Percentiles rank a stretch among this genome's conserved stretches.
These are phyloP conservation scores for Charadrius vociferus DNA, from an alignment of 2,113 vertebrate genomes.

Conservation along the genomic window DNA sequence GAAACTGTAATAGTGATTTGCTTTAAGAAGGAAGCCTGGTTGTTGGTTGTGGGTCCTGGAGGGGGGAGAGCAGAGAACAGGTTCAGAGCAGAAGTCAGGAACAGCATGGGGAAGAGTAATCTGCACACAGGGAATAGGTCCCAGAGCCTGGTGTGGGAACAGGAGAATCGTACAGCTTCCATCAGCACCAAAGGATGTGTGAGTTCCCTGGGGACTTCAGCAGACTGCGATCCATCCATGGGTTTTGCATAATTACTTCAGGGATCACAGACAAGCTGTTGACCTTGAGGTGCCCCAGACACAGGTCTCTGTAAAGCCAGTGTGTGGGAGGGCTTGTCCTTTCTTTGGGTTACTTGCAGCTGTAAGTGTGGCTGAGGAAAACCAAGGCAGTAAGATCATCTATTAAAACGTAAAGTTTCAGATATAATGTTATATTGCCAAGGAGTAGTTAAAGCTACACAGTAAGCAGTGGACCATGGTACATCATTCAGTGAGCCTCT, in stretches of 20 bases:
- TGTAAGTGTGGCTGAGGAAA: not conserved
- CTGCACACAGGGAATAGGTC: not conserved
- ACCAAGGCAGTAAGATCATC: not conserved
- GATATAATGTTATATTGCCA: not conserved
- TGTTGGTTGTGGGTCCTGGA: not conserved
- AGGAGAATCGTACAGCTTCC: not conserved
- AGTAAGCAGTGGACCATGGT: conserved; percentile 34
- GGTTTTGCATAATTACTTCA: not conserved
- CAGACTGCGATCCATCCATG: not conserved
- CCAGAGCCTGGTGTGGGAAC: not conserved
- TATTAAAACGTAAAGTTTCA: not conserved
- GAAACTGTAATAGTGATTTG: not conserved
- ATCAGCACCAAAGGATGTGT: not conserved
- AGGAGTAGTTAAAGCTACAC: not conserved
- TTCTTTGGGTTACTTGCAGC: not conserved
- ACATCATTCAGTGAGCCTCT: conserved; percentile 11
- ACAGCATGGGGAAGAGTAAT: not conserved
- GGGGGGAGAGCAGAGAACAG: not conserved
- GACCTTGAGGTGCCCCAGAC: not conserved
- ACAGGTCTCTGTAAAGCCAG: not conserved
- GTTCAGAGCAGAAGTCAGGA: not conserved
- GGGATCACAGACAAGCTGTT: not conserved
- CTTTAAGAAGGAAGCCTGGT: not conserved
- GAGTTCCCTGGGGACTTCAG: not conserved
- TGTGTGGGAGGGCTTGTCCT: not conserved